These are phyloP conservation scores for Rhopalosiphum padi DNA, from an alignment of 1,140 invertebrate genomes.

Conservation along the genomic window DNA sequence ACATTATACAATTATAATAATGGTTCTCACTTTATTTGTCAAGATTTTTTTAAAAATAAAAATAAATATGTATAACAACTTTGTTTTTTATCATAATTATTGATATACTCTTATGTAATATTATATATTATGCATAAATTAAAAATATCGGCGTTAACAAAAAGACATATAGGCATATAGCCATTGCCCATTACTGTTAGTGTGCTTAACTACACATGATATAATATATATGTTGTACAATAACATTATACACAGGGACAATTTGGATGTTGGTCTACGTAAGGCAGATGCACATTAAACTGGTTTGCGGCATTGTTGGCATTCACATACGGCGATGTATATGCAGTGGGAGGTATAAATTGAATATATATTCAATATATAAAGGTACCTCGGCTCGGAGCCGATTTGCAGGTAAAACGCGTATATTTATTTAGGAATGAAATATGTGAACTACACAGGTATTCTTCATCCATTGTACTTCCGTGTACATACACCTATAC, in stretches of 20 bases:
- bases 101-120: too few species aligned
- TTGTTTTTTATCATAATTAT: background rate
- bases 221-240: background rate
- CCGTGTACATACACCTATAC: background rate
- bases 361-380: background rate
- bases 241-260: slow-evolving; percentile 16
- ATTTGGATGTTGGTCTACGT: background rate
- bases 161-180: background rate
- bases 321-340: background rate
- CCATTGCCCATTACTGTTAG: background rate
- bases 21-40: background rate
- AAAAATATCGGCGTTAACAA: background rate
- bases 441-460: slow-evolving; percentile 14
- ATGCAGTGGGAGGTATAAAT: slow-evolving; percentile 9
- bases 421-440: slow-evolving; percentile 32
- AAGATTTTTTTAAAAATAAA: background rate
- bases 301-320: slow-evolving; percentile 40
- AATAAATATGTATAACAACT: too few species aligned
- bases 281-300: slow-evolving; percentile 32
- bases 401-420: slow-evolving; percentile 31
- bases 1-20: background rate
- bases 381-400: background rate
- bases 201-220: background rate
- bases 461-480: background rate
- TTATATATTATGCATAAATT: background rate